Percentiles rank a stretch among this genome's conserved stretches.
Evolutionary conservation across 2,113 vertebrate genomes (phyloP).

Genomic region (Gallinago jamesoni): DNA sequence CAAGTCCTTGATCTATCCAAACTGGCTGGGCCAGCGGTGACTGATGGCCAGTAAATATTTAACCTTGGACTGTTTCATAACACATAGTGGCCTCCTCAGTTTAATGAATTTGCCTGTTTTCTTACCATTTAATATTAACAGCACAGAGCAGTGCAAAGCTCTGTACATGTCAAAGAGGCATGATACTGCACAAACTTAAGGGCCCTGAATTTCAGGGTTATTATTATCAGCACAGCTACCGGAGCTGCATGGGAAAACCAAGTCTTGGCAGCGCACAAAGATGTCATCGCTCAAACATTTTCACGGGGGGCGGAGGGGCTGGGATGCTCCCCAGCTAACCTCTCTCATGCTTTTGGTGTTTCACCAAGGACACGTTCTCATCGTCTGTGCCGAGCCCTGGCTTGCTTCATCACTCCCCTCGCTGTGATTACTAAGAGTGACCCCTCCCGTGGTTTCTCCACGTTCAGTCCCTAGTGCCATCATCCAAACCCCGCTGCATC

Average conservation of each 20-base stretch:
- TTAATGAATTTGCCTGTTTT: conserved; percentile 12
- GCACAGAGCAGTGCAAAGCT: background rate
- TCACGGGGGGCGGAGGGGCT: fast-evolving
- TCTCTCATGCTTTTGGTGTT: background rate
- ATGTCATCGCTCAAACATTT: background rate
- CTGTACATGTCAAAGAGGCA: background rate
- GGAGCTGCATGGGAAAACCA: conserved; percentile 1
- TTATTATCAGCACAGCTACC: background rate
- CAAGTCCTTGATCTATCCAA: background rate
- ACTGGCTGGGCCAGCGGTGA: background rate
- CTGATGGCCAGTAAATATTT: conserved; percentile 37
- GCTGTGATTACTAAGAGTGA: background rate
- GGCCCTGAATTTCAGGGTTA: background rate
- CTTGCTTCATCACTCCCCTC: fast-evolving
- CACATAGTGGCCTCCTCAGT: background rate
- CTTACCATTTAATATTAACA: conserved; percentile 45
- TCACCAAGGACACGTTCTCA: background rate
- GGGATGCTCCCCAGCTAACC: background rate
- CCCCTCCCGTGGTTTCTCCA: background rate
- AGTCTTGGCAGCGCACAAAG: background rate
- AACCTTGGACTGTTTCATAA: background rate
- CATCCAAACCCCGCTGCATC: background rate
- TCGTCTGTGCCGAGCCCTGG: background rate
- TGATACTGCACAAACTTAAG: background rate
- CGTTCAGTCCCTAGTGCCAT: background rate